Conservation (phyloP, 2,113 vertebrate genomes). For the Melanerpes aurifrons region DNA sequence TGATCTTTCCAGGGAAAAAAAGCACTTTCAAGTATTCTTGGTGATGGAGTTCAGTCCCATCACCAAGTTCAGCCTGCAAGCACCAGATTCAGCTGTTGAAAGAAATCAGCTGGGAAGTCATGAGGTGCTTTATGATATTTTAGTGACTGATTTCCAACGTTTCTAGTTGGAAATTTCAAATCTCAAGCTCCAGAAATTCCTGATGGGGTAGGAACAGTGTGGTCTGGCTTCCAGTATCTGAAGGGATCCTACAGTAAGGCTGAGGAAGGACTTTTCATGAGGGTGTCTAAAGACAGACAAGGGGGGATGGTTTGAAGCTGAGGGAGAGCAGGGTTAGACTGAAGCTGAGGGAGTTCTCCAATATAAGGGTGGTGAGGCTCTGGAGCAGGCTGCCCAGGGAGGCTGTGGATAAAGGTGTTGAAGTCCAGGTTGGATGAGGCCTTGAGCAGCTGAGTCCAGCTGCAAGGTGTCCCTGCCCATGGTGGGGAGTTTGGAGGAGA, state of each 20-base stretch:
- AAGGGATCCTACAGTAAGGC: not conserved
- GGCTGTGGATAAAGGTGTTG: no score
- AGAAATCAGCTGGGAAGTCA: not conserved
- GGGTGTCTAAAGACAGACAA: no score
- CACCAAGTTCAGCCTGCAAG: not conserved
- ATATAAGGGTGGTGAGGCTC: no score
- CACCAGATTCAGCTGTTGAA: not conserved
- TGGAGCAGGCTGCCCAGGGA: no score
- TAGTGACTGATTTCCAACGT: not conserved
- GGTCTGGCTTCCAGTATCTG: not conserved
- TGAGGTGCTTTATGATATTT: not conserved
- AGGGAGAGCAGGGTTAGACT: no score
- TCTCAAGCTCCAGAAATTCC: not conserved
- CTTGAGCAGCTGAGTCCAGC: no score
- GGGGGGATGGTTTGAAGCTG: no score
- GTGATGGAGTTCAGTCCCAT: not conserved
- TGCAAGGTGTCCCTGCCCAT: no score
- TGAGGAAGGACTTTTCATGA: no score
- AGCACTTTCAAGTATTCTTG: not conserved
- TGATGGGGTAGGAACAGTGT: accelerated
- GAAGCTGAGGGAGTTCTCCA: no score
- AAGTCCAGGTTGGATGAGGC: no score
- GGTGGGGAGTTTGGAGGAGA: no score
- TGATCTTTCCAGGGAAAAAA: not conserved
- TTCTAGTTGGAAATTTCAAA: not conserved